phyloP scores from a whole-genome alignment of 2,888 invertebrate genomes.

The Microctonus brassicae region DNA sequence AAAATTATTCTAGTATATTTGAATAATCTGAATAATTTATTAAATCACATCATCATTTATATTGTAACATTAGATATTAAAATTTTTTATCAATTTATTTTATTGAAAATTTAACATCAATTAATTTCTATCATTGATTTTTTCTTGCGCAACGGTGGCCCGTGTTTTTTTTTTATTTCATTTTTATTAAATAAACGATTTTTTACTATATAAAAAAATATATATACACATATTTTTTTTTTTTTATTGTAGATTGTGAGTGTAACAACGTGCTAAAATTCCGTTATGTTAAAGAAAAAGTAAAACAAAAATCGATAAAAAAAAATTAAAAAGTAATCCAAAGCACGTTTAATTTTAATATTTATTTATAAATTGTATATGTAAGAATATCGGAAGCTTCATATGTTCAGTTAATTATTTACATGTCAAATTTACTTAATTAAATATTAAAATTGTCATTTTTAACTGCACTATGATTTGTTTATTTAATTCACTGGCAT shows the following conservation, averaged over 20 bases:
- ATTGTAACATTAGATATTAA: background rate
- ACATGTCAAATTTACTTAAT: background rate
- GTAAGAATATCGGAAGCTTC: background rate
- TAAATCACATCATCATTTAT: background rate
- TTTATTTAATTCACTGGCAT: background rate
- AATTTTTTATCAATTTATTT: background rate
- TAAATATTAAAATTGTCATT: background rate
- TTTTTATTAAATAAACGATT: too few relatives aligned
- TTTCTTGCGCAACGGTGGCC: constrained; percentile 17
- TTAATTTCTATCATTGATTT: too few relatives aligned
- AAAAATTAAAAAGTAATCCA: background rate
- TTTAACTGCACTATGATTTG: background rate
- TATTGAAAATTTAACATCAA: background rate
- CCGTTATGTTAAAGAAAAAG: background rate
- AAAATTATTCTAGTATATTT: too few relatives aligned
- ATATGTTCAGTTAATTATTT: background rate
- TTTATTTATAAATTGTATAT: background rate
- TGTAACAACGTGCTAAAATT: background rate
- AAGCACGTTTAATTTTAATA: background rate
- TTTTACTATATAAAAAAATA: too few relatives aligned
- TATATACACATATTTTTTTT: too few relatives aligned
- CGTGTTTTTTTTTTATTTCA: constrained; percentile 29
- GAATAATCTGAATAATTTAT: background rate
- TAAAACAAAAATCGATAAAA: too few relatives aligned
- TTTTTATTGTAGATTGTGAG: background rate